Conservation (phyloP, 2,888 invertebrate genomes). For the Myopa testacea region DNA sequence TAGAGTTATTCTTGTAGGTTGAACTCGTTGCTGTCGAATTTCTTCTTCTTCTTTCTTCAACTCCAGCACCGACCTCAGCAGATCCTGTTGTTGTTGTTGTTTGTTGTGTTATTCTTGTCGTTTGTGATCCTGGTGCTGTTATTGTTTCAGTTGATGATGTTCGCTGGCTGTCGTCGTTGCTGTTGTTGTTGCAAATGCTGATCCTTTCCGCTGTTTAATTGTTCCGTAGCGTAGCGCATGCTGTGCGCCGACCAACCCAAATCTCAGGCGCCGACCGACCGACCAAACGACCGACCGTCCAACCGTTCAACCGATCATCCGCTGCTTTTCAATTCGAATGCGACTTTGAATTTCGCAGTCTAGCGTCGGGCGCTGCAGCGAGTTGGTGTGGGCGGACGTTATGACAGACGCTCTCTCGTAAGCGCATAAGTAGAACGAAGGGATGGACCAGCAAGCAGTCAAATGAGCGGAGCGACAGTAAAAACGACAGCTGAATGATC, state of each 20-base stretch:
- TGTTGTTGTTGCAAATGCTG: neutral
- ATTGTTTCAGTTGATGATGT: neutral
- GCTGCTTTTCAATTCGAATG: no score
- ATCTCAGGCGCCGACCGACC: no score
- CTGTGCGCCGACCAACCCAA: no score
- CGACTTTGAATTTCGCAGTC: neutral
- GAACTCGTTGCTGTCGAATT: neutral
- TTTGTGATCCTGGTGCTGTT: neutral
- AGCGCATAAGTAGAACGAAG: neutral
- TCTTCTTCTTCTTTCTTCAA: no score
- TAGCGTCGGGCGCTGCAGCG: neutral
- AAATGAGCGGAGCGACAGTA: conserved; percentile 2
- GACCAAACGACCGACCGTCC: no score
- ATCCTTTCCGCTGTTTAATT: neutral
- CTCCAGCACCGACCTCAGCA: no score
- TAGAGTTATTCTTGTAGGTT: neutral
- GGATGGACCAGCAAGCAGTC: neutral
- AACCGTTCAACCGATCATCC: no score
- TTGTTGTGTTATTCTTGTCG: neutral
- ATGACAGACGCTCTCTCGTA: neutral
- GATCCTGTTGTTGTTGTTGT: neutral
- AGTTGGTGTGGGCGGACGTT: neutral
- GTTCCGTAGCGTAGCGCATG: neutral
- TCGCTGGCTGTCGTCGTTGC: neutral
- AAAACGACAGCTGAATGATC: conserved; percentile 4